Conservation (phyloP, 2,797 vertebrate genomes). For the Fundulus diaphanus region DNA sequence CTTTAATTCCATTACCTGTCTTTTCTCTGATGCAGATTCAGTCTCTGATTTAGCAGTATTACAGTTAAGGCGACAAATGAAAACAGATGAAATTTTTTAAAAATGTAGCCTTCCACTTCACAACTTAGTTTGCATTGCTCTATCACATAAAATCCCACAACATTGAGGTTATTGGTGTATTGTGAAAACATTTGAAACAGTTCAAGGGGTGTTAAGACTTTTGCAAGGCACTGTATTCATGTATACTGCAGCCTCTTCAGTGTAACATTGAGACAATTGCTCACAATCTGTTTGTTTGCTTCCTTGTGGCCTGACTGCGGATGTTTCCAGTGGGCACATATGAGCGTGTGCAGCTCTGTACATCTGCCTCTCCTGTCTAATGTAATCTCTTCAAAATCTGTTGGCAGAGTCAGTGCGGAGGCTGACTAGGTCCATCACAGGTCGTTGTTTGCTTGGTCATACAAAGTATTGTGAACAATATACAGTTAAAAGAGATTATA, state of each 20-base stretch:
- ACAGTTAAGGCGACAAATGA: background rate
- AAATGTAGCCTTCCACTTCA: too few relatives aligned
- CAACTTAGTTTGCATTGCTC: background rate
- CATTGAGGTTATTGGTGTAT: background rate
- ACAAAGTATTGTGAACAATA: background rate
- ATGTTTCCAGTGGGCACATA: background rate
- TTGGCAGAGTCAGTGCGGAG: constrained; percentile 33
- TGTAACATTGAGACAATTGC: background rate
- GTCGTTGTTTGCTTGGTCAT: background rate
- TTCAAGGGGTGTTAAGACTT: background rate
- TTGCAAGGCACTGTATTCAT: background rate
- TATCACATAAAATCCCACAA: background rate
- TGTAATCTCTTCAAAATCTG: constrained; percentile 57
- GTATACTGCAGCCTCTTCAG: background rate
- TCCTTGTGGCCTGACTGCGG: background rate
- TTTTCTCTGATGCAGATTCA: too few relatives aligned
- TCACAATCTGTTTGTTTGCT: background rate
- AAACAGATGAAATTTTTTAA: too few relatives aligned
- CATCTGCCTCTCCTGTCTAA: constrained; percentile 44
- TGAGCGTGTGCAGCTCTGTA: background rate
- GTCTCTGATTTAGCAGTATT: background rate
- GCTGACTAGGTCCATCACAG: constrained; percentile 27
- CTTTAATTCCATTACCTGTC: background rate
- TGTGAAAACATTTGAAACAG: background rate
- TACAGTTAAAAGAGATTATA: background rate